Percentiles rank a stretch among this genome's conserved stretches.
Evolutionary conservation across 2,888 invertebrate genomes (phyloP).

Genomic region (Synanthedon tipuliformis): DNA sequence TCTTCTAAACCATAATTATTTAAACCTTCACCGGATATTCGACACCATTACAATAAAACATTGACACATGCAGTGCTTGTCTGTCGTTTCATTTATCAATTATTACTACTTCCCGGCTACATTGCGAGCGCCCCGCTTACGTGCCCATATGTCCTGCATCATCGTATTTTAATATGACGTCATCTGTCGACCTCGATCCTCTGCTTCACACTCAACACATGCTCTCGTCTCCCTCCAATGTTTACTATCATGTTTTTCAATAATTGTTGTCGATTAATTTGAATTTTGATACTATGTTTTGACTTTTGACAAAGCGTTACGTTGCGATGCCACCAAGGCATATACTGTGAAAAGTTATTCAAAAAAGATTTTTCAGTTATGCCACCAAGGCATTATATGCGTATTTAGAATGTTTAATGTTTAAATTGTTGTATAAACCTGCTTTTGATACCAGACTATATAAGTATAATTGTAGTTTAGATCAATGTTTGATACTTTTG

Average conservation of each 20-base stretch:
- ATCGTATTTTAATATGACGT: slow-evolving; percentile 47
- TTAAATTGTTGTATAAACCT: no score
- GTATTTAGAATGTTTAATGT: no score
- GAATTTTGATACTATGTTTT: no score
- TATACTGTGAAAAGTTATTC: no score
- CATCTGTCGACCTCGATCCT: slow-evolving; percentile 48
- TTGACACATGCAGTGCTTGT: slow-evolving; percentile 11
- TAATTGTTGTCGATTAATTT: no score
- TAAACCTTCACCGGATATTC: background rate
- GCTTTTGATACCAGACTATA: no score
- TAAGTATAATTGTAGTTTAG: no score
- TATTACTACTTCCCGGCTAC: slow-evolving; percentile 31
- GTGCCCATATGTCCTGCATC: slow-evolving; percentile 46
- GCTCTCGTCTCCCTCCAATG: slow-evolving; percentile 35
- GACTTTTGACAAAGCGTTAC: no score
- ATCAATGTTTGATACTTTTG: no score
- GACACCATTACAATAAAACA: slow-evolving; percentile 7
- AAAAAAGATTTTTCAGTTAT: no score
- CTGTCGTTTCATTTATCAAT: slow-evolving; percentile 56
- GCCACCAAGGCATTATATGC: no score
- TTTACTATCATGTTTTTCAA: slow-evolving; percentile 16
- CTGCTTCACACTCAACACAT: slow-evolving; percentile 34
- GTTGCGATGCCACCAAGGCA: no score
- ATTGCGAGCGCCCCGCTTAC: slow-evolving; percentile 11
- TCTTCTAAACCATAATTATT: background rate